These are phyloP conservation scores for Drosophila nasuta DNA, from an alignment of 1,140 invertebrate species.

Conservation along the genomic window DNA sequence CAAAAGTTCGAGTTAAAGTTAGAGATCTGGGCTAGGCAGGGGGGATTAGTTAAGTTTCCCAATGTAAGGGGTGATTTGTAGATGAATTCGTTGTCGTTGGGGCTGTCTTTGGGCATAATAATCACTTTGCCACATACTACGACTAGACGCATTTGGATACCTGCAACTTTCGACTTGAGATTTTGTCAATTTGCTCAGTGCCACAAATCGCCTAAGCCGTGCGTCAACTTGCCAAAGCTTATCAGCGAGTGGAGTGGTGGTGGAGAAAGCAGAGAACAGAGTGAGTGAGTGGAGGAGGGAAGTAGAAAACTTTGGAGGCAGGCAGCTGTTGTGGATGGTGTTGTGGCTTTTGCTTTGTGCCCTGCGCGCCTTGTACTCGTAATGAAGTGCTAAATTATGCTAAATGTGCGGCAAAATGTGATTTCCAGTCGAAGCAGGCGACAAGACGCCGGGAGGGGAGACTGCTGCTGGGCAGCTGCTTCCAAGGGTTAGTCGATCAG, in stretches of 20 bases:
- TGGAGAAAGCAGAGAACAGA: background rate
- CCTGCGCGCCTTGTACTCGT: slow-evolving; percentile 25
- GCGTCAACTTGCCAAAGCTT: slow-evolving; percentile 6
- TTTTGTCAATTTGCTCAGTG: slow-evolving; percentile 10
- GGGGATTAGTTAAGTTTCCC: background rate
- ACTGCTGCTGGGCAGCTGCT: background rate
- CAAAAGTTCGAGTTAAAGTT: background rate
- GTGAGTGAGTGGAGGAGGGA: background rate
- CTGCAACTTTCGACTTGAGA: slow-evolving; percentile 28
- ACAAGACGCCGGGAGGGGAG: background rate
- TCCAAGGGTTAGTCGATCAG: slow-evolving; percentile 35
- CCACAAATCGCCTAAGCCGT: slow-evolving; percentile 11
- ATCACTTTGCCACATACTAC: slow-evolving; percentile 60
- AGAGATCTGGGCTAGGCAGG: background rate
- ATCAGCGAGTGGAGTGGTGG: background rate
- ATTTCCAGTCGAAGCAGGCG: slow-evolving; percentile 42
- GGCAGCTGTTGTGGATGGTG: slow-evolving; percentile 63
- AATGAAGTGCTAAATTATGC: slow-evolving; percentile 82
- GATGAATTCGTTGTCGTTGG: slow-evolving; percentile 1
- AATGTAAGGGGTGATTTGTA: slow-evolving; percentile 1
- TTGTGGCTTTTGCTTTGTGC: slow-evolving; percentile 43
- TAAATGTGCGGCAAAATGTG: slow-evolving; percentile 74
- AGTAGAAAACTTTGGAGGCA: slow-evolving; percentile 42
- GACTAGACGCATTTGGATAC: slow-evolving; percentile 12
- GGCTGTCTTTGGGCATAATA: slow-evolving; percentile 48